These are phyloP conservation scores for Eonycteris spelaea DNA, from an alignment of 2,113 vertebrate species.

Conservation along the genomic window DNA sequence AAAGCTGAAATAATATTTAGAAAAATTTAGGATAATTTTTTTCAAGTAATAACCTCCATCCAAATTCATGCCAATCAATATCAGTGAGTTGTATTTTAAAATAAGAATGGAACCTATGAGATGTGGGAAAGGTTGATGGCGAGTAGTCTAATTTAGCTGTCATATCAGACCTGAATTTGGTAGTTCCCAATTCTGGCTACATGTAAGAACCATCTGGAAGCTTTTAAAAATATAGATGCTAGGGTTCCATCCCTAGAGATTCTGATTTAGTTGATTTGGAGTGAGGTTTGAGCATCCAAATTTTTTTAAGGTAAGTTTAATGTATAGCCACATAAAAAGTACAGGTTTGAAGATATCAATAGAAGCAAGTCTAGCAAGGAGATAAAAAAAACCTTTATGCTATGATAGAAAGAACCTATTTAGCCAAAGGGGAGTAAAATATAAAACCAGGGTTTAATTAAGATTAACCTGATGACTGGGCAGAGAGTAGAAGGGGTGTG, in stretches of 20 bases:
- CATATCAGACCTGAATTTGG: not conserved
- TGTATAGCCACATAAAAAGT: not conserved
- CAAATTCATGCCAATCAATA: not conserved
- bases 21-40: not conserved
- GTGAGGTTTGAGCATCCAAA: not conserved
- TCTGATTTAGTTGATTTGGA: not conserved
- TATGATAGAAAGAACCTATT: not conserved
- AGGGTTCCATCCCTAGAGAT: not conserved
- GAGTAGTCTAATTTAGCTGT: not conserved
- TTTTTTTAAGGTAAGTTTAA: not conserved
- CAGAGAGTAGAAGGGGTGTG: not conserved
- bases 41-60: not conserved
- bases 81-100: not conserved
- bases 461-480: not conserved
- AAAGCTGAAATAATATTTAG: not conserved
- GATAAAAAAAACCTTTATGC: not conserved
- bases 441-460: not conserved
- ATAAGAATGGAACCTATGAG: not conserved
- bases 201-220: not conserved
- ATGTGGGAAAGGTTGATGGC: not conserved
- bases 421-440: not conserved
- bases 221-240: not conserved
- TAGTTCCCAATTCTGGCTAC: not conserved
- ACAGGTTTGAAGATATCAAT: not conserved
- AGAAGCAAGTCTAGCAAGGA: not conserved